Base-by-base conservation (phyloP, 2,797 vertebrate species). In the Antennarius maculatus region DNA sequence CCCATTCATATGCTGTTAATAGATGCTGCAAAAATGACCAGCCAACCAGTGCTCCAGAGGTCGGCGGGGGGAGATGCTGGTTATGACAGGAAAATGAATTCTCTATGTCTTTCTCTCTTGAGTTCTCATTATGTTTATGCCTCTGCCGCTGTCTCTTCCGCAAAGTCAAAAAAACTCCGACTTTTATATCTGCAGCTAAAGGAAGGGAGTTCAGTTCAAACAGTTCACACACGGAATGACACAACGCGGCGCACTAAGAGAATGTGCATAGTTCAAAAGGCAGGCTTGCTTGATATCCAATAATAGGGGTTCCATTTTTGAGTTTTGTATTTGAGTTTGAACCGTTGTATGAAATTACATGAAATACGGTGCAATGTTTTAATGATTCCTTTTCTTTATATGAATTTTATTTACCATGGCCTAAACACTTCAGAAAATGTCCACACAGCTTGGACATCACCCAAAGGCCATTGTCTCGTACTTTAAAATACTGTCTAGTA, bases 21-120 rank as follows among this genome's bases (percentile, higher is more conserved):
- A 72, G 61, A 81, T 79, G 62, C 80, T 74, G 73, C 11, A 27
- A 63, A 69, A 76, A 70, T 66, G 61, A 76, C 67, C 31, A 4
- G 31, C 7, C 31, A 52, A 47, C 17, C 16, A 27, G 13, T 56
- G 64, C 72, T 79, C 55, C 63, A 76, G 51, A 66, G 79, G 68
- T 80, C 79, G 80, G 64, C 1, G 41, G 53, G 51, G 59, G 46
- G 48, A 68, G 61, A 68, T 49, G 43, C 27, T 34, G 39, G 67
- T 69, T 66, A 72, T 48, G 6, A 60, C 18, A 46, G 54, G 48
- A 58, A 68, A 78, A 79, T 61, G 7, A 77, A 74, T 61, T 57
- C 41, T 23, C 51, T 14, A 63, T 6, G 34, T 55, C 55, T 68
- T 34, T 34, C 41, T 74, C 54, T 61, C 23, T 28, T 4, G 23